phyloP scores from a whole-genome alignment of 2,113 vertebrate genomes.

The Nothobranchius furzeri region DNA sequence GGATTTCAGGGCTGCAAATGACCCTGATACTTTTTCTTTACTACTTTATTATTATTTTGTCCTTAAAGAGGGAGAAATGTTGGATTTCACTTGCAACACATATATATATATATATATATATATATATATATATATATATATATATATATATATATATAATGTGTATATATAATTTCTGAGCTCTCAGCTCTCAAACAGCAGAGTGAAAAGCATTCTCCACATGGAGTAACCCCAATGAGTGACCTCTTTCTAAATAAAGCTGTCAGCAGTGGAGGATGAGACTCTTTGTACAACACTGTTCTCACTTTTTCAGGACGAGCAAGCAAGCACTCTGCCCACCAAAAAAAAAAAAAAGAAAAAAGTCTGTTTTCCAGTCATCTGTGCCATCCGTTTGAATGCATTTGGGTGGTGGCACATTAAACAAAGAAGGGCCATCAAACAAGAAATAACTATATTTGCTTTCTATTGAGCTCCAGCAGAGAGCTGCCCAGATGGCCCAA shows the following conservation, averaged over 20 bases:
- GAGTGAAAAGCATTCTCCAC: constrained; percentile 19
- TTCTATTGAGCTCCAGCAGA: constrained; percentile 59
- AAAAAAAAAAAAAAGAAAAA: background rate
- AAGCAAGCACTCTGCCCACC: constrained; percentile 27
- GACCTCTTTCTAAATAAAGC: constrained; percentile 54
- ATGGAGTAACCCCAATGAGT: constrained; percentile 36
- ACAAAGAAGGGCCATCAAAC: constrained; percentile 49
- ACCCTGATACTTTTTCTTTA: too few species aligned
- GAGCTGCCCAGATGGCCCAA: constrained; percentile 71
- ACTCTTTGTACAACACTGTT: constrained; percentile 32
- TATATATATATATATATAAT: too few species aligned
- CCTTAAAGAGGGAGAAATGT: background rate
- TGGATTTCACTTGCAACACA: constrained; percentile 1
- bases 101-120: too few species aligned
- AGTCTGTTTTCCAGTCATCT: constrained; percentile 48
- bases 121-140: too few species aligned
- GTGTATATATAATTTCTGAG: background rate
- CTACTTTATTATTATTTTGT: background rate
- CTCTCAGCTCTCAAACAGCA: background rate
- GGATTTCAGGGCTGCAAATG: background rate
- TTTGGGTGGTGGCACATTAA: constrained; percentile 34
- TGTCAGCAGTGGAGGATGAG: constrained; percentile 28
- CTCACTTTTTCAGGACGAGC: constrained; percentile 34
- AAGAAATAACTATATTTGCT: constrained; percentile 67
- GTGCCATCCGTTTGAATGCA: constrained; percentile 62